Percentiles rank a stretch among this genome's conserved stretches.
phyloP scores from a whole-genome alignment of 2,113 vertebrate species.

The Corythornis vintsioides region DNA sequence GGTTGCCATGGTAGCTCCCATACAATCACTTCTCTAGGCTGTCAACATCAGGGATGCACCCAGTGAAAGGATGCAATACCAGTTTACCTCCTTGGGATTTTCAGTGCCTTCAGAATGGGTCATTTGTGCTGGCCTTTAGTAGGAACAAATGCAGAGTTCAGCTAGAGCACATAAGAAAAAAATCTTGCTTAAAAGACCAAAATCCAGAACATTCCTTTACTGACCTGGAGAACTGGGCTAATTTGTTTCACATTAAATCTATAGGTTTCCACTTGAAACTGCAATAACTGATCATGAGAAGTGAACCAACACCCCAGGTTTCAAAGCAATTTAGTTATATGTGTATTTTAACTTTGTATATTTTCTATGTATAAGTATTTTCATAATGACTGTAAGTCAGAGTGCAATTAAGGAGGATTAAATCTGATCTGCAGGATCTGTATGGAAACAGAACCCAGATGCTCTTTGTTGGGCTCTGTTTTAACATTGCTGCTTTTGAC shows the following conservation, averaged over 20 bases:
- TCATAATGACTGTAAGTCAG: background rate
- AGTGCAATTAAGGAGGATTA: background rate
- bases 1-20: background rate
- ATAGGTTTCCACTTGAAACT: background rate
- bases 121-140: background rate
- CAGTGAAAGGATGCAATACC: background rate
- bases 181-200: background rate
- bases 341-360: background rate
- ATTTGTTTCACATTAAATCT: background rate
- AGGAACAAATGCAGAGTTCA: background rate
- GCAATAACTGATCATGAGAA: background rate
- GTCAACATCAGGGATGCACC: background rate
- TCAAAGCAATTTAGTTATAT: background rate
- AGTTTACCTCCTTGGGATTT: background rate
- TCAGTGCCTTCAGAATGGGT: background rate
- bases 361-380: background rate
- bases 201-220: background rate
- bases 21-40: background rate
- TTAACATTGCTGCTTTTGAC: background rate
- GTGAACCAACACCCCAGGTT: background rate
- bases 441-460: background rate
- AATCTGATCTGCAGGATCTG: background rate
- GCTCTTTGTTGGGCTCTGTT: background rate
- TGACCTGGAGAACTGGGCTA: background rate
- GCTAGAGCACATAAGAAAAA: background rate